These are phyloP conservation scores for Perca fluviatilis DNA, from an alignment of 2,113 vertebrate genomes.

Conservation along the genomic window DNA sequence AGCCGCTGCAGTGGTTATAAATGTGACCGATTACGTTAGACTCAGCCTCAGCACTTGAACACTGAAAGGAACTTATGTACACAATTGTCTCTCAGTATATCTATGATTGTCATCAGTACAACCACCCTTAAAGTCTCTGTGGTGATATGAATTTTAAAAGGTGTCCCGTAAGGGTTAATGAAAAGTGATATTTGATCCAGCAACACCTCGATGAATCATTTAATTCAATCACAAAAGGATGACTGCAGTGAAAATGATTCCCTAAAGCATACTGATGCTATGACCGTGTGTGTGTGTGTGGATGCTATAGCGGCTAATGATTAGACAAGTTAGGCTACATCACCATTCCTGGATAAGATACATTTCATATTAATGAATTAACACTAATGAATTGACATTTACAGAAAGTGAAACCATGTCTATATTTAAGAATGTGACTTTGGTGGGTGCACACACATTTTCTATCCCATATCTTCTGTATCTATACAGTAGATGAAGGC, in stretches of 20 bases:
- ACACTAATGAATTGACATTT: neutral
- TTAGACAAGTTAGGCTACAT: neutral
- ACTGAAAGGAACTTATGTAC: conserved; percentile 43
- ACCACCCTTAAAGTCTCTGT: neutral
- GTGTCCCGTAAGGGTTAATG: neutral
- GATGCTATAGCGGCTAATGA: neutral
- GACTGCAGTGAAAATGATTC: neutral
- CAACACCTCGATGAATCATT: conserved; percentile 14
- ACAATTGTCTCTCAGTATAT: neutral
- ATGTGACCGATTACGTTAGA: conserved; percentile 23
- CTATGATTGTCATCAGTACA: neutral
- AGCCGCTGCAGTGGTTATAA: conserved; percentile 40
- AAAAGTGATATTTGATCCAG: neutral
- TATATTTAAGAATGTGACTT: neutral
- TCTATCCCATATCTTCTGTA: neutral
- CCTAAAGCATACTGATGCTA: neutral
- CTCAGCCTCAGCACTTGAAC: conserved; percentile 17
- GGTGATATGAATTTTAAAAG: neutral
- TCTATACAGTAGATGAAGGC: neutral
- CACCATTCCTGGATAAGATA: neutral
- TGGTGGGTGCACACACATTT: neutral
- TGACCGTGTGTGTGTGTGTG: conserved; percentile 28
- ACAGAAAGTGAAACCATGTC: neutral
- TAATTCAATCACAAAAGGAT: neutral
- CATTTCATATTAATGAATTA: neutral